phyloP scores from a whole-genome alignment of 2,113 vertebrate species.

The Urocynchramus pylzowi region DNA sequence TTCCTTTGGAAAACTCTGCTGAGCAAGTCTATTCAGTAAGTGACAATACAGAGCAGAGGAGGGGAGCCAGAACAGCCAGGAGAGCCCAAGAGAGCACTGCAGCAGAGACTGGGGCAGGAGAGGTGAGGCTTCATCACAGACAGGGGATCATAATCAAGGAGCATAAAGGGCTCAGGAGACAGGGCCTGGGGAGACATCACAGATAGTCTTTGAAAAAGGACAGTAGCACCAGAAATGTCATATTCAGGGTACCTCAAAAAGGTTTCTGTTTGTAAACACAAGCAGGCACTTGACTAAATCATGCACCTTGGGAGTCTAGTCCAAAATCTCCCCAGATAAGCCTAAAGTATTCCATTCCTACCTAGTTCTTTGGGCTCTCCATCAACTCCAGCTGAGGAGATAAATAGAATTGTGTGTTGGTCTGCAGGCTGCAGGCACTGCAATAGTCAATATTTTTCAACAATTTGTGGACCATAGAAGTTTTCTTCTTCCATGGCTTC shows the following conservation, averaged over 20 bases:
- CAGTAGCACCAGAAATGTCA: background rate
- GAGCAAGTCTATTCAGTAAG: slow-evolving; percentile 13
- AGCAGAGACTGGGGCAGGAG: background rate
- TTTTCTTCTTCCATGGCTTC: background rate
- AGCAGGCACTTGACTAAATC: background rate
- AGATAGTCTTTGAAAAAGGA: background rate
- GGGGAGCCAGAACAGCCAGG: background rate
- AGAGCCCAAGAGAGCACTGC: background rate
- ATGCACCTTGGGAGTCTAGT: background rate
- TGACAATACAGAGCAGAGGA: background rate
- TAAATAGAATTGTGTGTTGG: background rate
- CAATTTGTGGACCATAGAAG: background rate
- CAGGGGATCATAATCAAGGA: background rate
- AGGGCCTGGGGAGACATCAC: background rate
- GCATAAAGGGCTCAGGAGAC: background rate
- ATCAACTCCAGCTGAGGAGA: background rate
- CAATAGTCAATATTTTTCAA: background rate
- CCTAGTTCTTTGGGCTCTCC: background rate
- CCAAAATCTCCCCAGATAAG: background rate
- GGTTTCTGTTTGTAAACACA: background rate
- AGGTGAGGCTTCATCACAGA: background rate
- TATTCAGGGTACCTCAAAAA: background rate
- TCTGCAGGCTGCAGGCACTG: background rate
- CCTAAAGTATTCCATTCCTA: background rate
- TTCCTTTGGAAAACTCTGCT: slow-evolving; percentile 11